Evolutionary conservation across 1,140 invertebrate genomes (phyloP).

Genomic region (Atopsyche davidsoni): DNA sequence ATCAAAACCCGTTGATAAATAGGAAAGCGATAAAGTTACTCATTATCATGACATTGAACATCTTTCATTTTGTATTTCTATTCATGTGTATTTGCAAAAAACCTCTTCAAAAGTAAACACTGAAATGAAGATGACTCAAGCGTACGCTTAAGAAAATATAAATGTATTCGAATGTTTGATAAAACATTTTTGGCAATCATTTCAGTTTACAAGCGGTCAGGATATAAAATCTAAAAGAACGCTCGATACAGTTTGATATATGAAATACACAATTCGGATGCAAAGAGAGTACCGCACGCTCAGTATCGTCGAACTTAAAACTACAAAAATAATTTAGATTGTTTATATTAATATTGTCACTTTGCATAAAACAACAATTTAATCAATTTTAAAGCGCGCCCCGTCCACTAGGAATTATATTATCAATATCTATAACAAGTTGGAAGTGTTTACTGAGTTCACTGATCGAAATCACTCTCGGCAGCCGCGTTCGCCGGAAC

Average conservation of each 20-base stretch:
- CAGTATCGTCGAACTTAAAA: neutral
- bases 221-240: no score
- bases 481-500: neutral
- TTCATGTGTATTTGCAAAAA: no score
- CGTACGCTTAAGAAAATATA: constrained; percentile 2
- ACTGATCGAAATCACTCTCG: neutral
- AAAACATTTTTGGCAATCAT: no score
- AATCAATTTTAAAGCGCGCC: constrained; percentile 20
- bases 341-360: constrained; percentile 24
- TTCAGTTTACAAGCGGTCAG: no score
- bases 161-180: neutral
- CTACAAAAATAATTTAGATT: constrained; percentile 17
- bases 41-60: neutral
- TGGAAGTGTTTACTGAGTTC: neutral
- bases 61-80: neutral
- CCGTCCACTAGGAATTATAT: constrained; percentile 2
- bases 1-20: constrained; percentile 9
- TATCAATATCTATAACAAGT: neutral
- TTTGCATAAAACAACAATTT: constrained; percentile 15
- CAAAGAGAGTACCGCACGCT: no score
- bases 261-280: no score
- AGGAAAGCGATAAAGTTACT: constrained; percentile 8
- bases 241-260: no score
- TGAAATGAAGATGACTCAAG: neutral
- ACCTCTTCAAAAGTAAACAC: no score